Evolutionary conservation across 2,888 invertebrate genomes (phyloP).

Genomic region (Sinodicranocentrus sp.): DNA sequence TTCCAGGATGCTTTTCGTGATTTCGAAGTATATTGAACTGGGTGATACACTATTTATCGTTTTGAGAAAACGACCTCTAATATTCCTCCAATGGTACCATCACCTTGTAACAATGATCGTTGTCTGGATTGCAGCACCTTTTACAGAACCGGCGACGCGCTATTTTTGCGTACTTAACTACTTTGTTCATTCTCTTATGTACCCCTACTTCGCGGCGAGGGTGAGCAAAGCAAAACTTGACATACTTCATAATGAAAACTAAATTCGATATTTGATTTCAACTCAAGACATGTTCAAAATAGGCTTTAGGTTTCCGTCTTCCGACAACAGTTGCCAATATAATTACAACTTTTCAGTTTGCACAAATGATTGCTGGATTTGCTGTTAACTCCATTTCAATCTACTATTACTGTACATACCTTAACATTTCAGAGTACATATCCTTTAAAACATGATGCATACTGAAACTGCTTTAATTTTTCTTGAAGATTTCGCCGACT

Average conservation of each 20-base stretch:
- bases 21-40: conserved; percentile 62
- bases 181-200: conserved; percentile 84
- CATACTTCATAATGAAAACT: neutral
- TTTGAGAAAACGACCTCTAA: conserved; percentile 93
- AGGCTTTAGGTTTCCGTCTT: conserved; percentile 17
- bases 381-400: conserved; percentile 19
- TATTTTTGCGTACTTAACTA: conserved; percentile 98
- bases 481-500: conserved; percentile 30
- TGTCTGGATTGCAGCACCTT: conserved; percentile 92
- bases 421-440: neutral
- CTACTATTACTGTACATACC: conserved; percentile 29
- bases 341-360: conserved; percentile 50
- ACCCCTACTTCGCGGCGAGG: conserved; percentile 44
- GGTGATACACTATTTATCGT: conserved; percentile 85
- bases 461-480: neutral
- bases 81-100: conserved; percentile 95
- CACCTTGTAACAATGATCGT: conserved; percentile 96
- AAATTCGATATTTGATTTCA: neutral
- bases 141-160: conserved; percentile 92
- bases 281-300: neutral
- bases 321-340: conserved; percentile 30
- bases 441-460: neutral
- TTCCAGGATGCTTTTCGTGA: conserved; percentile 80
- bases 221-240: neutral
- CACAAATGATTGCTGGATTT: conserved; percentile 47